These are phyloP conservation scores for Cyprinodon variegatus DNA, from an alignment of 2,113 vertebrate genomes.

Conservation along the genomic window DNA sequence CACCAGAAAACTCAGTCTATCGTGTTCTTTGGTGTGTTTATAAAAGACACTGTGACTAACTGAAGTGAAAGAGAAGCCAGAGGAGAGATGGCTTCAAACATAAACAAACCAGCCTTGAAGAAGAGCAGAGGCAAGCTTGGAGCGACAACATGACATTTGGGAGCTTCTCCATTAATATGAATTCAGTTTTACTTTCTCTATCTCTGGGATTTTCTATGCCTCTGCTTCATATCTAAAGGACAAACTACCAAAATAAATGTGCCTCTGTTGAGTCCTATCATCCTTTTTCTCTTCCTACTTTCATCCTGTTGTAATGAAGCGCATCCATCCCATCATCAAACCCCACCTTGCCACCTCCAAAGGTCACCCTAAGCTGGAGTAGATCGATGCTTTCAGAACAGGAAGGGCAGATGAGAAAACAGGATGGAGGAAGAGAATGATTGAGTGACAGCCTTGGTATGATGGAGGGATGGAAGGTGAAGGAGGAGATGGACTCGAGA, in stretches of 20 bases:
- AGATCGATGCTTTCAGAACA: conserved; percentile 36
- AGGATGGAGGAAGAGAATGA: neutral
- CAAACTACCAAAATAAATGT: neutral
- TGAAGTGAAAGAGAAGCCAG: neutral
- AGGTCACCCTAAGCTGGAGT: conserved; percentile 65
- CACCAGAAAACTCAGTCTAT: neutral
- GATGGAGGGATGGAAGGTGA: conserved; percentile 16
- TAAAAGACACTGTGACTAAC: neutral
- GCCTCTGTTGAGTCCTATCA: neutral
- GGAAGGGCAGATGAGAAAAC: conserved; percentile 1
- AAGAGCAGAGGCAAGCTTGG: neutral
- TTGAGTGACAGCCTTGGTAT: conserved; percentile 4
- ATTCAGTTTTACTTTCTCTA: neutral
- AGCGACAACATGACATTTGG: neutral
- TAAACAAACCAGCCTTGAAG: conserved; percentile 1
- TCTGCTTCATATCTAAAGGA: neutral
- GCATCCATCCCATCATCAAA: conserved; percentile 24
- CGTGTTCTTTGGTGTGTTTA: neutral
- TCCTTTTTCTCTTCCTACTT: neutral
- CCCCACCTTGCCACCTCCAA: conserved; percentile 45
- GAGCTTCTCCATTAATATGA: neutral
- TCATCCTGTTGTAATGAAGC: conserved; percentile 9
- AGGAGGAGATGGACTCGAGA: conserved; percentile 20
- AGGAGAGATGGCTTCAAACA: neutral
- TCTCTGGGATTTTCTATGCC: neutral